Conservation (phyloP, 2,888 invertebrate genomes). For the Globia sparganii region DNA sequence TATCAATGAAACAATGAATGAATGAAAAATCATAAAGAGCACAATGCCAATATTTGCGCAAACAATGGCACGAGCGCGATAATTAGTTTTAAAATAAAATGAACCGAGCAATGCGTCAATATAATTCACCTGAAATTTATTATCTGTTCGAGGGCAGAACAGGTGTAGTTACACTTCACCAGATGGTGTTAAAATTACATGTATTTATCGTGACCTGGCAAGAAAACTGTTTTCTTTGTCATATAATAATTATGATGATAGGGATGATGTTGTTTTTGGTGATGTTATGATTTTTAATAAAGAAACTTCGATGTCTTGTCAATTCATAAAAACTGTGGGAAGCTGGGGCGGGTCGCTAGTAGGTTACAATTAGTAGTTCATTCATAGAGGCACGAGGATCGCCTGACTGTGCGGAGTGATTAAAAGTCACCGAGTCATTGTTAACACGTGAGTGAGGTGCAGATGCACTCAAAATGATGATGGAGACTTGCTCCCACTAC, state of each 20-base stretch:
- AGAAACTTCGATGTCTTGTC: background rate
- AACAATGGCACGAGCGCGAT: slow-evolving; percentile 26
- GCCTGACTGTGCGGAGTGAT: slow-evolving; percentile 1
- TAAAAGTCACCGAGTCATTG: slow-evolving; percentile 19
- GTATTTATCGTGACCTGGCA: background rate
- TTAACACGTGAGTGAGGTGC: slow-evolving; percentile 32
- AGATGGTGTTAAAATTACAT: slow-evolving; percentile 24
- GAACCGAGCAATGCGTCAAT: slow-evolving; percentile 21
- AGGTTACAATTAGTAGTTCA: slow-evolving; percentile 9
- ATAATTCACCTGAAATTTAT: slow-evolving; percentile 18
- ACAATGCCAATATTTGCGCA: background rate
- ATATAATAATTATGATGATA: no score
- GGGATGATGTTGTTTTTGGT: no score
- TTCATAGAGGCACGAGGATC: slow-evolving; percentile 21
- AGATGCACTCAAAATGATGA: slow-evolving; percentile 17
- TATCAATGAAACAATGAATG: background rate
- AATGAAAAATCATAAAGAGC: slow-evolving; percentile 14
- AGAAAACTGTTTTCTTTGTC: background rate
- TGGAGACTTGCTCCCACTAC: background rate
- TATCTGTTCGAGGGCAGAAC: slow-evolving; percentile 32
- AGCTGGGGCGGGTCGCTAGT: background rate
- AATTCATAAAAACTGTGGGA: background rate
- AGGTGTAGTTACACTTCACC: slow-evolving; percentile 29
- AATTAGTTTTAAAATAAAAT: slow-evolving; percentile 9
- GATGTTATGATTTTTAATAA: background rate